Conservation (phyloP, 2,888 invertebrate species). For the Melanophora roralis region DNA sequence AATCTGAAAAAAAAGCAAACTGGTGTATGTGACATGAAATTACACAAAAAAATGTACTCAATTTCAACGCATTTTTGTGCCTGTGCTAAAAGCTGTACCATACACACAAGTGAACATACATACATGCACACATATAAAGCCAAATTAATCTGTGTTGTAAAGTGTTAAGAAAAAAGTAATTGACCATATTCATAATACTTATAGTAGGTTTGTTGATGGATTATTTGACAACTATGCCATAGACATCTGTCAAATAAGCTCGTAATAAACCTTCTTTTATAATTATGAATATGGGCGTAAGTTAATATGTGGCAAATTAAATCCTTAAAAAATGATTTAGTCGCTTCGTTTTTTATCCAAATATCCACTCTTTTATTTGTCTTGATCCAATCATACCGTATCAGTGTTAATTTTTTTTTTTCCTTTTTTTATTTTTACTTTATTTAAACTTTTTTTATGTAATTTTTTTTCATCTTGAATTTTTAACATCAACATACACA, state of each 20-base stretch:
- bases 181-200: too few species aligned
- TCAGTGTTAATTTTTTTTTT: slow-evolving; percentile 41
- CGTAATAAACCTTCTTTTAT: too few species aligned
- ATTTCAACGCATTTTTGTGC: slow-evolving; percentile 46
- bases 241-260: too few species aligned
- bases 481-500: slow-evolving; percentile 19
- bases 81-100: slow-evolving; percentile 20
- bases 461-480: slow-evolving; percentile 12
- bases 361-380: slow-evolving; percentile 17
- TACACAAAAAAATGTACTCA: slow-evolving; percentile 41
- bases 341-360: not conserved
- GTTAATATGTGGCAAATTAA: not conserved
- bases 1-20: slow-evolving; percentile 33
- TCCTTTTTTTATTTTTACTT: not conserved
- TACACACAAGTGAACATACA: not conserved
- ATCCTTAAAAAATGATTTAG: not conserved
- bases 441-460: slow-evolving; percentile 19
- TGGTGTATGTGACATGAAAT: slow-evolving; percentile 3
- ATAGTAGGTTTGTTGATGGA: too few species aligned
- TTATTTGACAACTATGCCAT: too few species aligned
- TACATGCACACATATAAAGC: not conserved
- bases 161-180: not conserved
- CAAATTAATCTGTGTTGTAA: not conserved
- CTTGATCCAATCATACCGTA: slow-evolving; percentile 47
- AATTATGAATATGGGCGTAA: too few species aligned